These are phyloP conservation scores for Amyelois transitella DNA, from an alignment of 1,140 invertebrate genomes.

Conservation along the genomic window DNA sequence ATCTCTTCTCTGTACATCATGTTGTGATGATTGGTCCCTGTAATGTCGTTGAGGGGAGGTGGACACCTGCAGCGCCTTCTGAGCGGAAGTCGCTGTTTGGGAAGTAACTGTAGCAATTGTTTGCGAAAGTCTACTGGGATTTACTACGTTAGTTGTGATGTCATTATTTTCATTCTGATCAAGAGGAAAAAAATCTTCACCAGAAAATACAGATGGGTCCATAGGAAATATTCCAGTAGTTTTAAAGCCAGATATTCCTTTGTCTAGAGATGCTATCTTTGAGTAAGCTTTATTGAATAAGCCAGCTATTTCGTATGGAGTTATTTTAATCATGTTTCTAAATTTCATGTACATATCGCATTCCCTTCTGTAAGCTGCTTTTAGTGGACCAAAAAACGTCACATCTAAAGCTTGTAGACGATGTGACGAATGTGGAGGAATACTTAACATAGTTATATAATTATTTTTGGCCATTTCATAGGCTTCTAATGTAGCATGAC, in stretches of 20 bases:
- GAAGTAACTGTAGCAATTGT: no score
- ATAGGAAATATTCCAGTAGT: constrained; percentile 7
- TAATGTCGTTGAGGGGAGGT: no score
- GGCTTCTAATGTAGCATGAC: constrained; percentile 10
- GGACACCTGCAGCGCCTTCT: no score
- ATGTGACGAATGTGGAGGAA: constrained; percentile 8
- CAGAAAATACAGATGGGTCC: constrained; percentile 3
- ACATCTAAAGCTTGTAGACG: constrained; percentile 7
- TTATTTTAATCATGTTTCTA: constrained; percentile 16
- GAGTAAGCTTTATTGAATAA: constrained; percentile 15
- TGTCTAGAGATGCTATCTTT: not conserved
- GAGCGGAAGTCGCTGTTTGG: no score
- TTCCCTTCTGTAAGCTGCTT: constrained; percentile 42
- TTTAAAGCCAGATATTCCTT: constrained; percentile 9
- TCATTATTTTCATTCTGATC: not conserved
- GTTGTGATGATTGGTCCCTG: no score
- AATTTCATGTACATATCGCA: constrained; percentile 29
- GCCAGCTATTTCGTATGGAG: constrained; percentile 16
- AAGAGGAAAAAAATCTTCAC: not conserved
- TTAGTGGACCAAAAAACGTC: constrained; percentile 14
- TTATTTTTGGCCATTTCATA: constrained; percentile 5
- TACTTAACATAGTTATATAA: not conserved
- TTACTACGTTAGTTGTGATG: no score
- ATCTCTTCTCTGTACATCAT: no score
- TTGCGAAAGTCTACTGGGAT: no score